phyloP scores from a whole-genome alignment of 2,888 invertebrate species.

The Pseudolycoriella hygida region DNA sequence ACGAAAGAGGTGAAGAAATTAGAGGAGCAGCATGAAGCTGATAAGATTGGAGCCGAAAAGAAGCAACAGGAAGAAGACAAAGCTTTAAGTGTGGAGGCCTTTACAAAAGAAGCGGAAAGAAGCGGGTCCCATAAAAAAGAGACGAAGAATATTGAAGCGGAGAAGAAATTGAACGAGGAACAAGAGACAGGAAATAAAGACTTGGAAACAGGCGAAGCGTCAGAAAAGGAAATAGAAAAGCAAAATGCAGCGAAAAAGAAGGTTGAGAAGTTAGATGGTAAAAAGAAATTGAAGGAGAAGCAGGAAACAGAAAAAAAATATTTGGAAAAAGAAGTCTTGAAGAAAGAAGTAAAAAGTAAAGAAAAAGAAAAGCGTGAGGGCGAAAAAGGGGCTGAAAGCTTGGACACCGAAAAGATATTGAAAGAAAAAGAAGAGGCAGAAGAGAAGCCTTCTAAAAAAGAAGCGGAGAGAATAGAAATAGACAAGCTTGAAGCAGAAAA shows the following conservation, averaged over 20 bases:
- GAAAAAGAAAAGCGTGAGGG: background rate
- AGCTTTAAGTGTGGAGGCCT: background rate
- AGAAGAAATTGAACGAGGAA: conserved; percentile 3
- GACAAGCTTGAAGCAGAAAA: background rate
- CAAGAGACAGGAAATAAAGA: background rate
- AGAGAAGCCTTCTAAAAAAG: conserved; percentile 2
- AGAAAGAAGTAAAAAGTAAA: background rate
- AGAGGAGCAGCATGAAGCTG: conserved; percentile 9
- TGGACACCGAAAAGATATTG: background rate
- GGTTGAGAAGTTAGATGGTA: too few relatives aligned
- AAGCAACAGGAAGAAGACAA: background rate
- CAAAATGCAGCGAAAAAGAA: too few relatives aligned
- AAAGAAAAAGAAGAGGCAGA: conserved; percentile 10
- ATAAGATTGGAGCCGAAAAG: conserved; percentile 8
- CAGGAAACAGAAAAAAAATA: background rate
- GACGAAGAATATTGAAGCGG: conserved; percentile 9
- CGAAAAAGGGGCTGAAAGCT: background rate
- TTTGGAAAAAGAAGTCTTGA: background rate
- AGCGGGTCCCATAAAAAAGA: too few relatives aligned
- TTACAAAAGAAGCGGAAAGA: too few relatives aligned
- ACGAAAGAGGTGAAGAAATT: conserved; percentile 9
- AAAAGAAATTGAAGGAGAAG: too few relatives aligned
- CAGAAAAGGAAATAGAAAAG: background rate
- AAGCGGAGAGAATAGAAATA: background rate
- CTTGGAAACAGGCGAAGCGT: background rate